Evolutionary conservation across 2,888 invertebrate species (phyloP), one percentile per base, ranked within the genome.

Genomic region (Eumerus sabulonum): DNA sequence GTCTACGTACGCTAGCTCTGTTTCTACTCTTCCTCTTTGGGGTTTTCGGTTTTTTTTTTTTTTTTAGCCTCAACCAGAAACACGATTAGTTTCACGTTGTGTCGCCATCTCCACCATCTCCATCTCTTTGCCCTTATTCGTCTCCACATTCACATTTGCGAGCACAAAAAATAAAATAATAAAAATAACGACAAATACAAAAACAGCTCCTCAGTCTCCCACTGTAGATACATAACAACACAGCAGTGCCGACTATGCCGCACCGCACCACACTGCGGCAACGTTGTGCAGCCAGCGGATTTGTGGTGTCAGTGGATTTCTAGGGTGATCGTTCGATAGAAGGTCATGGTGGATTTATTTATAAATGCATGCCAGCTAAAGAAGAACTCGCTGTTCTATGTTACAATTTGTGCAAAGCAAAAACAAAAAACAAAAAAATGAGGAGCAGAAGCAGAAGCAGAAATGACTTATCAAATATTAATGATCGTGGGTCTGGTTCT

Each of bases 251-350:
- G 27, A n/a, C n/a, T n/a, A n/a, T n/a, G 27, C 27, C 27, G 27
- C 27, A 7, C 27, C 27, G 27, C 27, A 7, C 27, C 27, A n/a
- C n/a, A n/a, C n/a, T n/a, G n/a, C n/a, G n/a, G n/a, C n/a, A n/a
- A n/a, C n/a, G 27, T 27, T 68, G 54, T 67, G 63, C 56, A 74
- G 68, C 47, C 64, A 74, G 70, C 56, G 68, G 59, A 79, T 74
- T 73, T 79, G 77, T 84, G 83, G 84, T 84, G 84, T 84, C 84
- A 84, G 84, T 84, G 83, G 84, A 84, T 84, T 84, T 84, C 84
- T 84, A 84, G 84, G 84, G 84, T 84, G 84, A 84, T 84, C 83
- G 84, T 76, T 84, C 84, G 82, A 82, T 82, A 84, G 84, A 84
- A 84, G 84, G 84, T 84, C 84, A 84, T 82, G 82, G 82, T 70